Percentiles rank a stretch among this genome's conserved stretches.
Conservation (phyloP, 2,797 vertebrate species). For the Enteromius radiatus region DNA sequence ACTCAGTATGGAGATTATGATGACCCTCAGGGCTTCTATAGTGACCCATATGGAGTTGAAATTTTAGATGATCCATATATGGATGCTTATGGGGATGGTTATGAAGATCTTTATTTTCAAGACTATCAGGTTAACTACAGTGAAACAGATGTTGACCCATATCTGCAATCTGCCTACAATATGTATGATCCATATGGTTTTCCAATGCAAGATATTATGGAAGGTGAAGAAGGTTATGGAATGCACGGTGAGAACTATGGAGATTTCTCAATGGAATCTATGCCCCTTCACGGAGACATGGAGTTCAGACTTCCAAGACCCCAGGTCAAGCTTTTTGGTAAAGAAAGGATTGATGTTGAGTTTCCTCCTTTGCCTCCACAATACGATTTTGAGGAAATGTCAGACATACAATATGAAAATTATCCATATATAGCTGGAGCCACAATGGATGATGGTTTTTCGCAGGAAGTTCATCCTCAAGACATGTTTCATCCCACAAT, state of each 20-base stretch:
- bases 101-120: constrained; percentile 53
- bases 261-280: constrained; percentile 41
- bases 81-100: constrained; percentile 31
- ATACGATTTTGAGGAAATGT: constrained; percentile 79
- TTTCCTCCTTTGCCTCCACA: constrained; percentile 81
- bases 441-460: constrained; percentile 59
- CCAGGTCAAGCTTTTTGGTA: constrained; percentile 92
- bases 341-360: constrained; percentile 86
- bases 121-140: constrained; percentile 78
- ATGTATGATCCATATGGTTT: constrained; percentile 79
- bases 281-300: constrained; percentile 72
- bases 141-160: constrained; percentile 73
- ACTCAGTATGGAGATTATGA: constrained; percentile 70
- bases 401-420: constrained; percentile 86
- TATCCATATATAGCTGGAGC: constrained; percentile 60
- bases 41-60: constrained; percentile 66
- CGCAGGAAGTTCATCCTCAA: constrained; percentile 56
- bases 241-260: constrained; percentile 69
- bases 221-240: constrained; percentile 75
- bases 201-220: constrained; percentile 80
- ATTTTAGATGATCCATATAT: constrained; percentile 62
- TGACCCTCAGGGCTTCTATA: constrained; percentile 63
- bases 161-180: constrained; percentile 79
- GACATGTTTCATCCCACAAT: constrained; percentile 51
- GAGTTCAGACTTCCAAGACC: constrained; percentile 90